Evolutionary conservation across 1,140 invertebrate species (phyloP).

Genomic region (Drosophila chauvacae): DNA sequence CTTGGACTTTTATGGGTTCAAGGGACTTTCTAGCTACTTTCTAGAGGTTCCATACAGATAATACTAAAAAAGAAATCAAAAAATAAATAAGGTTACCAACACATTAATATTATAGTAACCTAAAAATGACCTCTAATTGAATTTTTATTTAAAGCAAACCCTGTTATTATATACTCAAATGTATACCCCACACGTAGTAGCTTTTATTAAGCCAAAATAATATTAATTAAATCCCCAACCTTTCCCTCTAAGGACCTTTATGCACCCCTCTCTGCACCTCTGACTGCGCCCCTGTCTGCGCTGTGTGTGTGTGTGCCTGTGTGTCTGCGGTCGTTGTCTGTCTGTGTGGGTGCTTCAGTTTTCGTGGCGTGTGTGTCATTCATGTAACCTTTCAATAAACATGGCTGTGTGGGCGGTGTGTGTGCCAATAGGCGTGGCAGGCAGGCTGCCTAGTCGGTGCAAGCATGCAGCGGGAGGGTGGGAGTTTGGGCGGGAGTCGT

Average conservation of each 20-base stretch:
- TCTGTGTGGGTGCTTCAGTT: slow-evolving; percentile 45
- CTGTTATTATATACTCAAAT: no score
- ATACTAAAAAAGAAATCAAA: no score
- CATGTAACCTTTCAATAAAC: slow-evolving; percentile 72
- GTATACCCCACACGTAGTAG: no score
- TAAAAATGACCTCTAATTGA: no score
- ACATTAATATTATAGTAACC: no score
- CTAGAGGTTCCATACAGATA: no score
- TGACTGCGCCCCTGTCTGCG: slow-evolving; percentile 5
- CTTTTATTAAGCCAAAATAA: slow-evolving; percentile 1
- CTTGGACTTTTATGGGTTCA: no score
- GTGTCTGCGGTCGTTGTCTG: slow-evolving; percentile 37
- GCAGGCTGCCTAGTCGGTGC: slow-evolving; percentile 13
- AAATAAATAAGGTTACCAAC: no score
- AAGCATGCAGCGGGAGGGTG: neutral
- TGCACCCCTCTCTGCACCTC: neutral
- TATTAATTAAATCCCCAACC: neutral
- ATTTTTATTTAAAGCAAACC: no score
- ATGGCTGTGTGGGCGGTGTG: slow-evolving; percentile 19
- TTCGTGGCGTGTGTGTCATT: slow-evolving; percentile 66
- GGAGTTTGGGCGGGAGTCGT: slow-evolving; percentile 15
- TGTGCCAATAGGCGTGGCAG: slow-evolving; percentile 22
- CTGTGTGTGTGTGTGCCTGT: neutral
- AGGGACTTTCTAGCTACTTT: no score
- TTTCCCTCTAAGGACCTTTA: neutral